Conservation (phyloP, 2,797 vertebrate species). For the Gadopsis bispinosus region DNA sequence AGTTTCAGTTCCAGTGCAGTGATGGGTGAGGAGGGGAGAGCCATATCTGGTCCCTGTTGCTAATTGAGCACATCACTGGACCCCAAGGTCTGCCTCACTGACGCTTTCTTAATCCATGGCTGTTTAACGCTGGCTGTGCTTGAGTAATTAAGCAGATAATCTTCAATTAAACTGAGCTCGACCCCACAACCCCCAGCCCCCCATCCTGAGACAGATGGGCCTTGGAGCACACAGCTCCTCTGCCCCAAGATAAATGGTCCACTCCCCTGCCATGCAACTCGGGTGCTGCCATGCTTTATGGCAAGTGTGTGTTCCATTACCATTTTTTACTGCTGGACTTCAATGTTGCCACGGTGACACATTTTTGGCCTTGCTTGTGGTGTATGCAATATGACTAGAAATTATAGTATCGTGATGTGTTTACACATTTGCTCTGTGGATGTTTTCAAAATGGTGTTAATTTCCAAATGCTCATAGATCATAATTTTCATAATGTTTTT, state of each 20-base stretch:
- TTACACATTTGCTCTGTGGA: constrained; percentile 9
- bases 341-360: constrained; percentile 32
- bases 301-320: constrained; percentile 45
- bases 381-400: constrained; percentile 1
- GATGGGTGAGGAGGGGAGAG: constrained; percentile 61
- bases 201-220: constrained; percentile 77
- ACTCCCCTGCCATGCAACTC: constrained; percentile 55
- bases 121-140: constrained; percentile 83
- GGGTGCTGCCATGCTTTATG: constrained; percentile 60
- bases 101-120: constrained; percentile 81
- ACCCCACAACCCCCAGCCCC: constrained; percentile 71
- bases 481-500: not conserved
- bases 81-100: constrained; percentile 79
- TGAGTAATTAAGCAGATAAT: constrained; percentile 89
- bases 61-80: constrained; percentile 81
- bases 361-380: constrained; percentile 43
- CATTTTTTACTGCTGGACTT: constrained; percentile 53
- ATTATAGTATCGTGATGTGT: not conserved
- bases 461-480: not conserved
- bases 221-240: constrained; percentile 55
- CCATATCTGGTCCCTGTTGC: constrained; percentile 73
- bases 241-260: constrained; percentile 77
- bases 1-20: constrained; percentile 58
- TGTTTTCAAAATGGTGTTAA: not conserved
- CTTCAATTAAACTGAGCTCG: constrained; percentile 85